Evolutionary conservation across 37 sponge, comb jelly and placozoan genomes (phyloP).

Genomic region (Ephydatia muelleri): DNA sequence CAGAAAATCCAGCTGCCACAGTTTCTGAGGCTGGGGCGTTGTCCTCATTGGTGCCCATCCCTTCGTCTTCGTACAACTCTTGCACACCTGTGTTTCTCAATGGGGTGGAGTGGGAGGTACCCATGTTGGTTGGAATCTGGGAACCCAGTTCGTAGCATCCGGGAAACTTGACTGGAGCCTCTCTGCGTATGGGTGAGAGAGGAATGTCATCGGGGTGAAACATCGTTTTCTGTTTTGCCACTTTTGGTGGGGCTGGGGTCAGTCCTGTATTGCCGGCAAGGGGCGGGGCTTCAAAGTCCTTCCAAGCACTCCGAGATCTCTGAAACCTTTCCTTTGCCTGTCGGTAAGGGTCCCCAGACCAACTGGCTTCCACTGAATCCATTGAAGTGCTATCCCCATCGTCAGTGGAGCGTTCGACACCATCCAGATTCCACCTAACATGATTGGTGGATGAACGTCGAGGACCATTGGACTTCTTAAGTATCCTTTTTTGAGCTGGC

Average conservation of each 20-base stretch:
- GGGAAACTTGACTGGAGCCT: not conserved
- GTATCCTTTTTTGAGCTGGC: slow-evolving; percentile 61
- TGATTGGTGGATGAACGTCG: slow-evolving; percentile 24
- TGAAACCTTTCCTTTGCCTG: not conserved
- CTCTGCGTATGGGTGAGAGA: not conserved
- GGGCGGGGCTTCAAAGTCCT: slow-evolving; percentile 35
- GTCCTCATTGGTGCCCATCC: not conserved
- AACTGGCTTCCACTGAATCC: slow-evolving; percentile 50
- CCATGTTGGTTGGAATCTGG: not conserved
- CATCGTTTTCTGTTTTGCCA: not conserved
- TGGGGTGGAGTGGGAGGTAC: not conserved
- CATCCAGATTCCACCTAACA: slow-evolving; percentile 56
- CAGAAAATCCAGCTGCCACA: not conserved
- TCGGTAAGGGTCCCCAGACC: slow-evolving; percentile 1
- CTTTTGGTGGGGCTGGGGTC: slow-evolving; percentile 25
- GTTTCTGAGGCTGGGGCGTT: not conserved
- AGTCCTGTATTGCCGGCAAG: slow-evolving; percentile 34
- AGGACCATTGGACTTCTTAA: slow-evolving; percentile 46
- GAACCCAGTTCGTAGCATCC: not conserved
- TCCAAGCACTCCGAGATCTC: slow-evolving; percentile 19
- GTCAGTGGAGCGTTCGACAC: not conserved
- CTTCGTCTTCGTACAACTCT: not conserved
- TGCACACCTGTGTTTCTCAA: not conserved
- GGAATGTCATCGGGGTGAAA: not conserved
- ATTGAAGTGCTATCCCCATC: slow-evolving; percentile 45